Evolutionary conservation across 2,888 invertebrate genomes (phyloP), one percentile per base, ranked within the genome.

Genomic region (Scelioninae gen. 1): DNA sequence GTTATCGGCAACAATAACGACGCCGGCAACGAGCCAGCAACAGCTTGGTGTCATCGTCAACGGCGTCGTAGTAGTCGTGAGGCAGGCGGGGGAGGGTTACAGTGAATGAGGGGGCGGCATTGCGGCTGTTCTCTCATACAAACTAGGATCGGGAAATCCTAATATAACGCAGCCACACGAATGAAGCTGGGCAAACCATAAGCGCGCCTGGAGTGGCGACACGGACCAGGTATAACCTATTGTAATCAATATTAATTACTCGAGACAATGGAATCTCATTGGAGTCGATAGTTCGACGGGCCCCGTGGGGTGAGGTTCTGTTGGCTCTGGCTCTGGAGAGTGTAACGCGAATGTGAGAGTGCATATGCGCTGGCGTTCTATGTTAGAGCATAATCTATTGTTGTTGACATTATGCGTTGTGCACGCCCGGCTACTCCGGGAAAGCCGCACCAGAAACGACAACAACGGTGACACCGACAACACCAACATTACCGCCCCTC

Each of bases 171-270:
- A 68, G 75, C 76, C 75, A 76, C 69, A n/a, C n/a, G 81, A 79
- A 84, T 82, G 83, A 83, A 85, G 74, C 85, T 65, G 82, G 83
- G 84, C 85, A 85, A 87, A 86, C 87, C 87, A 83, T 84, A 84
- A 85, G 85, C 84, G 85, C 80, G 82, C 83, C 85, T 84, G 79
- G 86, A 84, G 87, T 86, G 88, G 87, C 86, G 88, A 88, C 87
- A 85, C 87, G 87, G 88, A 88, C 88, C 89, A 90, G 91, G 90
- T 91, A 90, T 90, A 91, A 91, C 90, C 91, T 87, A 91, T 91
- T 91, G 91, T 91, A 92, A 92, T 92, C 92, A 92, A 92, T 92
- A 92, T 92, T 92, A 92, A 92, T 92, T 92, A 92, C 92, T 91
- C 90, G 90, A 90, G 92, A 92, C 92, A 92, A 92, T 92, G 91